Evolutionary conservation across 1,140 invertebrate species (phyloP), one percentile per base, ranked within the genome.

Genomic region (Dinoponera quadriceps): DNA sequence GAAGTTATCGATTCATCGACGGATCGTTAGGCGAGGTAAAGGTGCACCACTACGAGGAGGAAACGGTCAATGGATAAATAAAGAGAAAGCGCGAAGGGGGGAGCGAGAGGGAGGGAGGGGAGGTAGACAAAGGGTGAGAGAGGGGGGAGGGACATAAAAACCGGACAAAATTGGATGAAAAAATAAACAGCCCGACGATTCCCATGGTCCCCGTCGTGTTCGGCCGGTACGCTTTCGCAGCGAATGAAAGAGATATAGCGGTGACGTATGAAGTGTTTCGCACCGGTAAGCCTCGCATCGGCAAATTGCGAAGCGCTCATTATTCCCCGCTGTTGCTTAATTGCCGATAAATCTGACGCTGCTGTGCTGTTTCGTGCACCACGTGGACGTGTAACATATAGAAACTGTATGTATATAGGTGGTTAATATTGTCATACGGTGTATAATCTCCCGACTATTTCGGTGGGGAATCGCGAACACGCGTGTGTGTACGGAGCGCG

Each of bases 101-200:
- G 7, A 7, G 38, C 9, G 38, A 7, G 38, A 1, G 38, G 9
- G 38, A 44, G 38, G 11, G 38, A 44, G 38, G 11, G 38, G 38
- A 44, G 38, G 11, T 3, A 44, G 38, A 44, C 4, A 44, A 9
- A 44, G 38, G 11, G 38, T 9, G 38, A 44, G 38, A 44, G 38
- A 38, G 74, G n/a, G n/a, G n/a, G n/a, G n/a, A n/a, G n/a, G n/a
- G n/a, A n/a, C n/a, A n/a, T n/a, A n/a, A n/a, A n/a, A n/a, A 44
- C 25, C 54, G 22, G 54, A 44, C 9, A 38, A 69, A 55, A 57
- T 80, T 57, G 65, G 20, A 57, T 29, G 38, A 54, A 62, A 77
- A 77, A 77, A 66, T 59, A 55, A 49, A 77, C 66, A 65, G 51
- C 27, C 14, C 55, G 38, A n/a, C 38, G 25, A 74, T 74, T 74